Conservation (phyloP, 2,113 vertebrate species). For the Peromyscus polionotus region DNA sequence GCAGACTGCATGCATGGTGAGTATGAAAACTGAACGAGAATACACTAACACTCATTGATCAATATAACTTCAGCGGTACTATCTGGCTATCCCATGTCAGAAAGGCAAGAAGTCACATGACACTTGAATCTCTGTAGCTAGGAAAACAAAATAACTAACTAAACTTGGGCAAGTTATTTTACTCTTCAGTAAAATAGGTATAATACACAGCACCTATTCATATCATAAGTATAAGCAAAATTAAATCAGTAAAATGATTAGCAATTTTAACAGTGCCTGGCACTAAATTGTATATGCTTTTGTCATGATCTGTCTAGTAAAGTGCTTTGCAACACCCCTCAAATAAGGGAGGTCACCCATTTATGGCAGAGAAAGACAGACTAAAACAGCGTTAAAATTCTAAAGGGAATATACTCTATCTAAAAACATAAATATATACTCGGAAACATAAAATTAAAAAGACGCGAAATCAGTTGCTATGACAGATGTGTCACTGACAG, state of each 20-base stretch:
- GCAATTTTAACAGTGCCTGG: not conserved
- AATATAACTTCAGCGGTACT: not conserved
- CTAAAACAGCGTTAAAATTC: not conserved
- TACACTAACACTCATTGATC: not conserved
- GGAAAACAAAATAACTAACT: not conserved
- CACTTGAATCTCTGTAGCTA: not conserved
- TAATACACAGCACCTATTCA: not conserved
- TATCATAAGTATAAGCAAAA: not conserved
- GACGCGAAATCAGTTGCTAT: not conserved
- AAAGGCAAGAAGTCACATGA: not conserved
- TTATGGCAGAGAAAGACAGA: not conserved
- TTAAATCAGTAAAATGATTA: fast-evolving
- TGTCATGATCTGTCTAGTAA: not conserved
- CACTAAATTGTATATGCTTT: not conserved
- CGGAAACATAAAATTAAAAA: not conserved
- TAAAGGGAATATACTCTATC: not conserved
- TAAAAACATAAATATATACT: not conserved
- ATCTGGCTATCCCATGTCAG: not conserved
- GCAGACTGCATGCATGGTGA: not conserved
- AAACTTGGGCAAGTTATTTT: not conserved
- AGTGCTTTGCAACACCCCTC: not conserved
- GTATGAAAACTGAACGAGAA: not conserved
- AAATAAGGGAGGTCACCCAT: not conserved
- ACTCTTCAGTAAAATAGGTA: not conserved
- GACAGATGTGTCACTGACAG: not conserved